Percentiles rank a stretch among this genome's conserved stretches.
phyloP scores from a whole-genome alignment of 2,113 vertebrate species.

The Cromileptes altivelis region DNA sequence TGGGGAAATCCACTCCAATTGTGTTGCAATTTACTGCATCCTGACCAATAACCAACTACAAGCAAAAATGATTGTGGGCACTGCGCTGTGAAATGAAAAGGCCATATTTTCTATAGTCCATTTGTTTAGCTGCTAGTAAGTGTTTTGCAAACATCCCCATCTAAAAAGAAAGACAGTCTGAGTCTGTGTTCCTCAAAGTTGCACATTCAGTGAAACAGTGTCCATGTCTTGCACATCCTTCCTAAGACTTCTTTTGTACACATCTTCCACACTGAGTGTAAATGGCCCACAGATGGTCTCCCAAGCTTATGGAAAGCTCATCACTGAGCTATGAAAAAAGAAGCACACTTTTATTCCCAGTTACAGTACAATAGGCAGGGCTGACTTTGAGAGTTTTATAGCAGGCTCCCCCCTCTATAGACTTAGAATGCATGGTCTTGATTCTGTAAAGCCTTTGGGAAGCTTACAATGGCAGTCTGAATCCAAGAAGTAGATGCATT shows the following conservation, averaged over 20 bases:
- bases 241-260: neutral
- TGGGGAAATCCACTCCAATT: neutral
- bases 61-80: neutral
- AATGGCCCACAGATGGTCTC: neutral
- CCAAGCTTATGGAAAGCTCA: conserved; percentile 17
- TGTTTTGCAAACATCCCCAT: neutral
- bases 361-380: conserved; percentile 10
- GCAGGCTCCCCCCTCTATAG: neutral
- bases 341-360: conserved; percentile 3
- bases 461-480: conserved; percentile 29
- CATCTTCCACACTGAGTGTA: neutral
- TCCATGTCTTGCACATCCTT: neutral
- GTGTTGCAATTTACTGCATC: neutral
- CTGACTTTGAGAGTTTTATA: conserved; percentile 30
- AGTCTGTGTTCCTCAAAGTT: neutral
- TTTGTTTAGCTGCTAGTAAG: neutral
- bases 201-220: neutral
- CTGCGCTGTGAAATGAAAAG: neutral
- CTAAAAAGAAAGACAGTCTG: neutral
- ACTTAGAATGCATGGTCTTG: conserved; percentile 8
- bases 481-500: conserved; percentile 23
- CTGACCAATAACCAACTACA: neutral
- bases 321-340: conserved; percentile 13
- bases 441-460: conserved; percentile 25
- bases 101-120: too few relatives aligned